Base-by-base conservation (phyloP, 2,113 vertebrate genomes). In the Percina caprodes region DNA sequence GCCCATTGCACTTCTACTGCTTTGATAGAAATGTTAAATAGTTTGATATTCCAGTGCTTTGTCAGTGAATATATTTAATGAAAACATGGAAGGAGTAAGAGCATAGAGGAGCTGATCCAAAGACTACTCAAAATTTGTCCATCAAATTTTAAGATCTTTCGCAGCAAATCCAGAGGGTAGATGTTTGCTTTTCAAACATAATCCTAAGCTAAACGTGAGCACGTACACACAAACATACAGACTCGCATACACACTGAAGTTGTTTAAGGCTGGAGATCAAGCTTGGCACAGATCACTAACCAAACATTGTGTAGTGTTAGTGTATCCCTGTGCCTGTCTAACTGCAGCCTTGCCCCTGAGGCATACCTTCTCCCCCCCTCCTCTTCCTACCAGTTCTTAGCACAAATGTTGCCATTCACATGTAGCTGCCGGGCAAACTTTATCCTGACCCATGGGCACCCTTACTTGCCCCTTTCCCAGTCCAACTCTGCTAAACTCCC, bases 371-470 rank as follows among this genome's bases (percentile, higher is more conserved):
- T 49, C 59, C 71, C 56, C 56, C 76, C 74, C 76, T 70, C 72
- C 76, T 79, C 58, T 66, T 86, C 70, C 77, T 10, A 42, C 66
- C 73, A 83, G 63, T 52, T 66, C 76, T 62, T 46, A 26, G 70
- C 66, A 92, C 92, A 93, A 91, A 89, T 33, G 80, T 74, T 78
- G 74, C 89, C 89, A 87, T 94, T 92, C 88, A 92, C 80, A 3
- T 45, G 16, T 15, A 62, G 75, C 76, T 62, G 56, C 61, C 3
- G 21, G 82, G 74, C 86, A 74, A 76, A 67, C 83, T 91, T 80
- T 7, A 1, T 69, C 48, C 74, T 79, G 84, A 90, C 90, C 92
- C 69, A 61, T 35, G 80, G 89, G 83, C 89, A 89, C 69, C 84
- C 55, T 54, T 71, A 15, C 12, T 42, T 85, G 82, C 86, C 86